Base-by-base conservation (phyloP, 2,797 vertebrate species). In the Sparus aurata region DNA sequence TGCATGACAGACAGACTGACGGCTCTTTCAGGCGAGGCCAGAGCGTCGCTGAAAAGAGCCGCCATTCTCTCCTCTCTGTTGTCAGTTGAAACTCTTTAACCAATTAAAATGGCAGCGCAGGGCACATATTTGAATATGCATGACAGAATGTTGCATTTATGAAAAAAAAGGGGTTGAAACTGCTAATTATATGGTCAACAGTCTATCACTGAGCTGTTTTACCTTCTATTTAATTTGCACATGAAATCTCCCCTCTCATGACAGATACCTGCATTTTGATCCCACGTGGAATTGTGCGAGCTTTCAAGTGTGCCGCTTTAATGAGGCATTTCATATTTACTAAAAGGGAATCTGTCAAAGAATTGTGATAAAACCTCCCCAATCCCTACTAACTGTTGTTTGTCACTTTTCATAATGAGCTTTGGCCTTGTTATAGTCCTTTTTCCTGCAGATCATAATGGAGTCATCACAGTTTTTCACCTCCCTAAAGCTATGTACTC, bases 261-360 rank as follows among this genome's bases (percentile, higher is more conserved):
- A 87, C 20, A 69, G 83, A 66, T 83, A 94, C 88, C 87, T 91
- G 87, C 71, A 69, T 89, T 92, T 91, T 91, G 91, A 94, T 92
- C 88, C 84, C 0, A 1, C 59, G 47, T 86, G 45, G 54, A 66
- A 84, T 74, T n/a, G 85, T 62, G 75, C 60, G 52, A 70, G 88
- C 92, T 94, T 95, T 95, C 79, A 93, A 93, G 88, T 90, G 84
- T 49, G 71, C 70, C 4, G 77, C 93, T 88, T 93, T 95, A 94
- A 95, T 94, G 92, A 95, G 88, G 83, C 74, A 43, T 79, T 84
- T 87, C 85, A 85, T 67, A 81, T 86, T 87, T 90, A 79, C 75
- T 85, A 84, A 86, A 75, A 84, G 85, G 77, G 73, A 84, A 77
- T 83, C 54, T 63, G 71, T 86, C 75, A 84, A 85, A 89, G 60